phyloP scores from a whole-genome alignment of 1,140 invertebrate genomes.

The Saxidomus purpurata region DNA sequence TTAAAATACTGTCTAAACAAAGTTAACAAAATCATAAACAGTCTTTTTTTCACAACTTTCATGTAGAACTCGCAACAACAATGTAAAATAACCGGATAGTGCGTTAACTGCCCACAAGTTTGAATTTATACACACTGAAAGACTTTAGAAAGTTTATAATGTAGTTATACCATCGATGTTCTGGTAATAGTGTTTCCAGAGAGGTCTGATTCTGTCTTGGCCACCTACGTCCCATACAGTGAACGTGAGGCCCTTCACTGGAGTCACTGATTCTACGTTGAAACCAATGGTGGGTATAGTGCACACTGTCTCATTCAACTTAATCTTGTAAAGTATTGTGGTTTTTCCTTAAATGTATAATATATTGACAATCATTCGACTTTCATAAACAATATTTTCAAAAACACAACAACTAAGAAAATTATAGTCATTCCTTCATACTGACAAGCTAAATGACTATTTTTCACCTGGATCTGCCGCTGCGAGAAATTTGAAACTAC shows the following conservation, averaged over 20 bases:
- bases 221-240: constrained; percentile 88
- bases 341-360: constrained; percentile 81
- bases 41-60: too few species aligned
- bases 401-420: not conserved
- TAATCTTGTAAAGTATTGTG: constrained; percentile 99
- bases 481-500: too few species aligned
- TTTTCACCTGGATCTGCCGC: too few species aligned
- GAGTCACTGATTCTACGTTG: constrained; percentile 82
- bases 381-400: not conserved
- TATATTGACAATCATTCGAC: not conserved
- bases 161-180: constrained; percentile 79
- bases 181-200: constrained; percentile 82
- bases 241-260: constrained; percentile 85
- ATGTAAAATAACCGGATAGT: too few species aligned
- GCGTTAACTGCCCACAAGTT: too few species aligned
- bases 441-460: not conserved
- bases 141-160: too few species aligned
- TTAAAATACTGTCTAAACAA: too few species aligned
- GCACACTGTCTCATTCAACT: constrained; percentile 91
- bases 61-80: too few species aligned
- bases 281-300: constrained; percentile 85
- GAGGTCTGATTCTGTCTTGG: constrained; percentile 86
- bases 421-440: not conserved
- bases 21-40: too few species aligned
- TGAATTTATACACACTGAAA: too few species aligned